These are phyloP conservation scores for Leptobrachium ailaonicum DNA, from an alignment of 2,113 vertebrate species.

Conservation along the genomic window DNA sequence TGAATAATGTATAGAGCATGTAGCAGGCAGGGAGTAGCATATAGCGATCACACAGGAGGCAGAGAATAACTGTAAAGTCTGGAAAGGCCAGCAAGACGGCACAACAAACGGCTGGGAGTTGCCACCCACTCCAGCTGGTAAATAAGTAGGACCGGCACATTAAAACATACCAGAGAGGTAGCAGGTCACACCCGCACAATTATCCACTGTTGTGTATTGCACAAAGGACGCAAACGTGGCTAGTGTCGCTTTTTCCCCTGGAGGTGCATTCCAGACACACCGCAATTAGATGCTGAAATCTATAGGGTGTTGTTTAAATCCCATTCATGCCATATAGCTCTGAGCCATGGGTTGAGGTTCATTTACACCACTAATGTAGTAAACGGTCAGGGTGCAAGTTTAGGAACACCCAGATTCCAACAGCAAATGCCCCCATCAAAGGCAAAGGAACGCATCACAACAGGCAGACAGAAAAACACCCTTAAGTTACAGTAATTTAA, in stretches of 20 bases:
- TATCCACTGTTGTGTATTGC: background rate
- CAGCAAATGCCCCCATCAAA: no score
- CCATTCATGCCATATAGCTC: background rate
- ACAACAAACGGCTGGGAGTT: background rate
- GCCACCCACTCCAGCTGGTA: background rate
- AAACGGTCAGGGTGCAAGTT: no score
- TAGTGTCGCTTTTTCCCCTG: background rate
- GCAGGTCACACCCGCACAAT: conserved; percentile 1
- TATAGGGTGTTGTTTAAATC: background rate
- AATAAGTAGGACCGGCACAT: background rate
- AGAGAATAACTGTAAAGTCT: no score
- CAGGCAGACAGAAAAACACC: no score
- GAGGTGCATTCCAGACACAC: conserved; percentile 1
- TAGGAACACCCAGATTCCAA: no score
- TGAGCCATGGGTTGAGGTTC: no score
- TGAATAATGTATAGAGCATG: no score
- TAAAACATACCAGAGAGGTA: background rate
- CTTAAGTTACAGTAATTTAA: no score
- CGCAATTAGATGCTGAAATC: background rate
- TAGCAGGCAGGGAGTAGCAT: no score
- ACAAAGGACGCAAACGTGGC: background rate
- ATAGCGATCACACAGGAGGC: no score
- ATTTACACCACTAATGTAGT: no score
- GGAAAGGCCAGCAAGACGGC: background rate
- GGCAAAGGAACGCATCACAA: no score